A percentile compares a stretch with the other conserved stretches of the same genome.
Conservation (phyloP, 1,140 invertebrate species). For the Solen grandis region DNA sequence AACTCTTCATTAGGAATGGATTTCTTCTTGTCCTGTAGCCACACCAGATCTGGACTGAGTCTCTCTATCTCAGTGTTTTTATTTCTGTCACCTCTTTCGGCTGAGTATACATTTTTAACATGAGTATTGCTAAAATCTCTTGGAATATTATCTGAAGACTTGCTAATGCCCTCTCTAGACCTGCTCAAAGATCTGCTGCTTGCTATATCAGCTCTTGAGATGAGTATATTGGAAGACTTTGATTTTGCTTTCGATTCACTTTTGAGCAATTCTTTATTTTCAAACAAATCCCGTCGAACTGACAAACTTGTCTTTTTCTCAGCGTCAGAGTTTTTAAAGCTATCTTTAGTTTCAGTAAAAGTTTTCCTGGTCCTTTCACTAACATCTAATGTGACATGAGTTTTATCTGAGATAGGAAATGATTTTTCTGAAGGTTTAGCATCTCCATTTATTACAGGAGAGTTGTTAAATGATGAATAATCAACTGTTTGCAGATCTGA, state of each 20-base stretch:
- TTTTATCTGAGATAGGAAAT: too few species aligned
- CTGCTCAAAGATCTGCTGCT: slow-evolving; percentile 25
- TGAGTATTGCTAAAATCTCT: not conserved
- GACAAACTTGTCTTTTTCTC: too few species aligned
- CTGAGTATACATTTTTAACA: not conserved
- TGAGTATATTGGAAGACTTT: slow-evolving; percentile 28
- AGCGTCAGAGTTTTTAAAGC: too few species aligned
- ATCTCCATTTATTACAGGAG: not conserved
- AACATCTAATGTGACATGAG: too few species aligned
- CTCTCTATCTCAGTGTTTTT: not conserved
- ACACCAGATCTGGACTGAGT: slow-evolving; percentile 43
- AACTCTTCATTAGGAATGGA: slow-evolving; percentile 53
- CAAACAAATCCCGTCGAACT: too few species aligned
- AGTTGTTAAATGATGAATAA: not conserved
- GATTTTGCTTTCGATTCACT: not conserved
- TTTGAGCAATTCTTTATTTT: not conserved
- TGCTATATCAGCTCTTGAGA: slow-evolving; percentile 42
- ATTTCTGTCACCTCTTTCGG: not conserved
- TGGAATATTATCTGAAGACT: not conserved
- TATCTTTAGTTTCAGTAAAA: too few species aligned
- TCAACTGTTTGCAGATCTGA: not conserved
- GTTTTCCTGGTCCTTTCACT: too few species aligned
- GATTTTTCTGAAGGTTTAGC: too few species aligned
- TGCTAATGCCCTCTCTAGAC: not conserved
- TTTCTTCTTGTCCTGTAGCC: slow-evolving; percentile 63